phyloP scores from a whole-genome alignment of 2,113 vertebrate genomes.

The Heterocephalus glaber region DNA sequence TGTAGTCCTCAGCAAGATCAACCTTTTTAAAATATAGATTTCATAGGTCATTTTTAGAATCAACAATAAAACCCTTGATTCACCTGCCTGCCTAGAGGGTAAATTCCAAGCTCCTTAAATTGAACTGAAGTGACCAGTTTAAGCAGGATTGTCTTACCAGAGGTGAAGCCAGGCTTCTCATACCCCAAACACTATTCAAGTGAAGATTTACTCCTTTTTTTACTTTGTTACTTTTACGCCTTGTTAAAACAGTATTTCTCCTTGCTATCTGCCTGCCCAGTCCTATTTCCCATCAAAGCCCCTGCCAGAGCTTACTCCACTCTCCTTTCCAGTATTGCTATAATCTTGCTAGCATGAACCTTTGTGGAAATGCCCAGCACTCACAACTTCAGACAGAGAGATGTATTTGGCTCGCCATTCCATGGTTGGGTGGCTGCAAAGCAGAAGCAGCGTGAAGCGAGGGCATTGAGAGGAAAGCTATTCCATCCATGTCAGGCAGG shows the following conservation, averaged over 20 bases:
- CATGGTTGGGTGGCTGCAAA: background rate
- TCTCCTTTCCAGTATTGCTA: background rate
- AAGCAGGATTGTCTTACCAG: background rate
- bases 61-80: background rate
- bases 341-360: background rate
- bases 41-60: background rate
- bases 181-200: background rate
- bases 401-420: background rate
- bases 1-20: background rate
- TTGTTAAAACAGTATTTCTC: background rate
- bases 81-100: background rate
- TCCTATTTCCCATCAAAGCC: background rate
- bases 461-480: too few species aligned
- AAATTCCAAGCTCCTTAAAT: background rate
- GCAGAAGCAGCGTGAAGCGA: background rate
- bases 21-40: background rate
- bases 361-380: too few species aligned
- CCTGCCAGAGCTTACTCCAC: background rate
- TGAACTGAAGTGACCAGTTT: background rate
- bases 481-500: too few species aligned
- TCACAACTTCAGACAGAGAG: background rate
- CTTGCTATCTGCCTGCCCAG: background rate
- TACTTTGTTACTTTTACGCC: background rate
- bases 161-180: background rate
- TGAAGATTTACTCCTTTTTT: background rate